Evolutionary conservation across 2,113 vertebrate genomes (phyloP).

Genomic region (Caretta caretta): DNA sequence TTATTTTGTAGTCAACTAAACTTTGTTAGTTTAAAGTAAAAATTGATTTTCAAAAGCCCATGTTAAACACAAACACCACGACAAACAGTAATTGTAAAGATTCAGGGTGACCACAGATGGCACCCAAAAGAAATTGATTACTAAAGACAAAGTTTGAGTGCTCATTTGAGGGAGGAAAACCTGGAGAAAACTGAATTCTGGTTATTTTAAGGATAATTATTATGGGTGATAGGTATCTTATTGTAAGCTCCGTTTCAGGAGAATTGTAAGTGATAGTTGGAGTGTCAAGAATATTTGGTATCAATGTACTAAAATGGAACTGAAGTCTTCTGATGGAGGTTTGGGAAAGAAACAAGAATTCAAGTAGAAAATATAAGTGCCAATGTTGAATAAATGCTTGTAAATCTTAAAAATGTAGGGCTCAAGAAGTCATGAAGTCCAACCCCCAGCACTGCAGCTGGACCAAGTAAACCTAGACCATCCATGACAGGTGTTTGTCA

Average conservation of each 20-base stretch:
- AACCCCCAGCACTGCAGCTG: too few species aligned
- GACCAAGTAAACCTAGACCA: not conserved
- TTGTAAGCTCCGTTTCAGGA: not conserved
- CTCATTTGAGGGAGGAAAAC: not conserved
- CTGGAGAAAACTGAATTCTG: rapidly evolving
- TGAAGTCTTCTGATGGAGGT: not conserved
- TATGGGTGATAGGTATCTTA: not conserved
- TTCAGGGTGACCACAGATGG: not conserved
- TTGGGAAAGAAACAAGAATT: not conserved
- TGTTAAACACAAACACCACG: not conserved
- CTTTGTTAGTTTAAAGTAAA: not conserved
- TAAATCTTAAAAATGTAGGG: not conserved
- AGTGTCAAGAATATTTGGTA: not conserved
- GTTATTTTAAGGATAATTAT: not conserved
- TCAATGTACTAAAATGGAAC: not conserved
- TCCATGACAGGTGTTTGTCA: not conserved
- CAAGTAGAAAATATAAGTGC: not conserved
- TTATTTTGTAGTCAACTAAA: not conserved
- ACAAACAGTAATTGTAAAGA: not conserved
- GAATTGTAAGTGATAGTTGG: not conserved
- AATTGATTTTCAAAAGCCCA: not conserved
- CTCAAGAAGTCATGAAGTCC: too few species aligned
- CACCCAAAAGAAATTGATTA: not conserved
- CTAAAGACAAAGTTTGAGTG: not conserved
- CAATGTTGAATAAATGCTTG: not conserved